Base-by-base conservation (phyloP, 2,797 vertebrate genomes). In the Galago senegalensis region DNA sequence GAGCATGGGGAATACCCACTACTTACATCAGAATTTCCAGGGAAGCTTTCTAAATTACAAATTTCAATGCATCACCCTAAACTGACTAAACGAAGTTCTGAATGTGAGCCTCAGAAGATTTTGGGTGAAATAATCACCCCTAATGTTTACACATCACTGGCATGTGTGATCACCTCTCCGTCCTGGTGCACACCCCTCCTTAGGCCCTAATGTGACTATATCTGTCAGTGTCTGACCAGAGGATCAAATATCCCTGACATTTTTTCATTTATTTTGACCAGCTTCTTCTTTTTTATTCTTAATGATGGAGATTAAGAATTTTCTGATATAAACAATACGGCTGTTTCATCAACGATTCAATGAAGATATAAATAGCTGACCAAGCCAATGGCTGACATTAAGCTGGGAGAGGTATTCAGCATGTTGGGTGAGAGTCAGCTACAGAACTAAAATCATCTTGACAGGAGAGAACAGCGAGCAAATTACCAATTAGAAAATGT, bases 1-100 rank as follows among this genome's bases (percentile, higher is more conserved):
- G 18, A 34, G 2, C 20, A 23, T 0, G 3, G 25, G 1, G 3
- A 13, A 40, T n/a, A 46, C 11, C 0, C 20, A 2, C 7, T 11
- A 27, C 14, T 18, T 20, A 20, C 4, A 63, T 29, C 34, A 25
- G 18, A 63, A 65, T 70, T 37, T 1, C 18, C 21, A 75, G 8
- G 6, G 10, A 75, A 31, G 76, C 21, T 37, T 65, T 5, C 37
- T 85, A 34, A 76, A 75, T 77, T 85, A 61, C 5, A 85, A 53
- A 87, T 84, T 63, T 34, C n/a, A 88, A 56, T 12, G 23, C 8
- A 17, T 25, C 7, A 25, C 37, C 17, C 34, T 53, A 77, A 91
- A 53, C 17, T 61, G 11, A 91, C 2, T 37, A 17, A 69, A 72
- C 63, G 3, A 4, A 5, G 65, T 25, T 90, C 29, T 46, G 34